phyloP scores from a whole-genome alignment of 2,797 vertebrate species.

The Clamator glandarius region DNA sequence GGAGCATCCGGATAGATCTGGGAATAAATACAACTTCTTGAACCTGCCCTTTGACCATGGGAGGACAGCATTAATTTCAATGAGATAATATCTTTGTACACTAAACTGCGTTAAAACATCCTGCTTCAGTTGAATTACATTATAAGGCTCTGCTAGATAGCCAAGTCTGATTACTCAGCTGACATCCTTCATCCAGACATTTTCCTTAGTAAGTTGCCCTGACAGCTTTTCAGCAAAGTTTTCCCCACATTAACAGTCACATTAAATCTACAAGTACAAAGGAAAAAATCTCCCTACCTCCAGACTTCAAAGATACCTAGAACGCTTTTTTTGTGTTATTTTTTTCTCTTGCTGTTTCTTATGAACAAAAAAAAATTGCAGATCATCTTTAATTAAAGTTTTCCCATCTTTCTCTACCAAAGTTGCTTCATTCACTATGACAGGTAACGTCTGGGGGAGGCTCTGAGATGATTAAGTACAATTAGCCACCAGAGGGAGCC shows the following conservation, averaged over 20 bases:
- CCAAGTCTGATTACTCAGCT: background rate
- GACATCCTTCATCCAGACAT: background rate
- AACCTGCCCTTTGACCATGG: background rate
- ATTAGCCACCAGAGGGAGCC: constrained; percentile 25
- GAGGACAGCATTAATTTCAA: background rate
- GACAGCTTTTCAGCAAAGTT: background rate
- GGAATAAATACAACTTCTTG: background rate
- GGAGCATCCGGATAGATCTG: background rate
- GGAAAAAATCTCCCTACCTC: background rate
- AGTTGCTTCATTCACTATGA: rapidly evolving
- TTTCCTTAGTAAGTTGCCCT: background rate
- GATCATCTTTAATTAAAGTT: background rate
- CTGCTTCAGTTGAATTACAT: background rate
- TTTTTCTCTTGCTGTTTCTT: background rate
- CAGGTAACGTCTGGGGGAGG: background rate
- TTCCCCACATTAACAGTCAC: background rate
- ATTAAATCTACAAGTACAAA: background rate
- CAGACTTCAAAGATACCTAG: background rate
- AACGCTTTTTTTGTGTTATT: background rate
- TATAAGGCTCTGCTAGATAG: background rate
- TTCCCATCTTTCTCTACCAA: background rate
- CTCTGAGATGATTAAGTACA: background rate
- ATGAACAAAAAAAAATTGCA: rapidly evolving
- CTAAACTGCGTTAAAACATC: background rate
- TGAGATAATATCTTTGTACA: background rate